phyloP scores from a whole-genome alignment of 2,113 vertebrate genomes.

The Laticauda laticaudata region DNA sequence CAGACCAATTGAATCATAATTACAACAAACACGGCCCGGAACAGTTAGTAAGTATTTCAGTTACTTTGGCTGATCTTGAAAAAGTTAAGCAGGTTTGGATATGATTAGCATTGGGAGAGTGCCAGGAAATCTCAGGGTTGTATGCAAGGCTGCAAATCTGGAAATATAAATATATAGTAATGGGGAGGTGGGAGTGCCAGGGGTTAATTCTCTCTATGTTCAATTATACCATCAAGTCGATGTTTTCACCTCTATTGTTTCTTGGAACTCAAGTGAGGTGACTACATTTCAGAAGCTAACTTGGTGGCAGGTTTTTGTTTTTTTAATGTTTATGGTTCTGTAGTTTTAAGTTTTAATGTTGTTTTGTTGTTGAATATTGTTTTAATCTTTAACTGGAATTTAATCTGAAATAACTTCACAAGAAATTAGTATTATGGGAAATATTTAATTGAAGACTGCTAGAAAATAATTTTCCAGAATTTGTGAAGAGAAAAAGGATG shows the following conservation, averaged over 20 bases:
- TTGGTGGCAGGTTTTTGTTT: neutral
- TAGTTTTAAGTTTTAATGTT: neutral
- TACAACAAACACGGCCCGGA: slow-evolving; percentile 44
- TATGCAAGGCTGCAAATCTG: neutral
- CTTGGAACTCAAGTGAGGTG: neutral
- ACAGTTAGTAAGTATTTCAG: neutral
- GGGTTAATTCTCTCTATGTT: neutral
- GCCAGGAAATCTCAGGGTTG: neutral
- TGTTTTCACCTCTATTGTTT: neutral
- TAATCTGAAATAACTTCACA: neutral
- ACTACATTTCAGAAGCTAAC: neutral
- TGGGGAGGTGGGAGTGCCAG: neutral
- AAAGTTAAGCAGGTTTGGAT: neutral
- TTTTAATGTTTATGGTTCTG: neutral
- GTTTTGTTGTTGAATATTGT: neutral
- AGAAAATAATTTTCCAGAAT: neutral
- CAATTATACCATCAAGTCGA: neutral
- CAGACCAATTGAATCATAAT: slow-evolving; percentile 64
- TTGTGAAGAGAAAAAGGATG: neutral
- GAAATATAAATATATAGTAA: neutral
- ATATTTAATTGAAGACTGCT: neutral
- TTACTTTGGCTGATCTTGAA: neutral
- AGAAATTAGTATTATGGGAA: neutral
- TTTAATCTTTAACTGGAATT: neutral
- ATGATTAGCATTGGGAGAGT: neutral